Conservation (phyloP, 2,113 vertebrate species). For the Nymphicus hollandicus region DNA sequence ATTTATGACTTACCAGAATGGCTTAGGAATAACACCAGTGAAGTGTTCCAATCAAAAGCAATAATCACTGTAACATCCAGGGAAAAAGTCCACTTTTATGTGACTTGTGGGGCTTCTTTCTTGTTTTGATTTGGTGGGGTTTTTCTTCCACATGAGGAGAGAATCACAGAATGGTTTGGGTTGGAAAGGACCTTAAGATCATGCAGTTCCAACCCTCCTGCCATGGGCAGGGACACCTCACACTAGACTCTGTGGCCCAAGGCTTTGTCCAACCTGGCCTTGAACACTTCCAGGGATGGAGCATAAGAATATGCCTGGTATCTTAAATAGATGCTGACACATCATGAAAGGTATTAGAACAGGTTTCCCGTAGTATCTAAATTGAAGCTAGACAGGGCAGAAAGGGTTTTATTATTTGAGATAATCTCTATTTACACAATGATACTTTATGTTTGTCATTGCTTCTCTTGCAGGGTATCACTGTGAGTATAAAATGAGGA, state of each 20-base stretch:
- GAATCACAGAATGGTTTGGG: background rate
- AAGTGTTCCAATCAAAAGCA: too few relatives aligned
- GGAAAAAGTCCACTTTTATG: background rate
- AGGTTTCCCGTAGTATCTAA: background rate
- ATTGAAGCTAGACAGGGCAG: background rate
- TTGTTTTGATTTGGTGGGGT: background rate
- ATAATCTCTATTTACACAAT: background rate
- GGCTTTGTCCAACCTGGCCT: background rate
- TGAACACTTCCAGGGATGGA: background rate
- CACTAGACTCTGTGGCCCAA: background rate
- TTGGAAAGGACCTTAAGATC: background rate
- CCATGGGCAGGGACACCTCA: background rate
- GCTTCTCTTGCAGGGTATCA: constrained; percentile 83
- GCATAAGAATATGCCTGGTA: background rate
- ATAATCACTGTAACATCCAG: background rate
- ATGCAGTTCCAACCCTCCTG: background rate
- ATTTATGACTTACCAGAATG: background rate
- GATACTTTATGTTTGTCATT: background rate
- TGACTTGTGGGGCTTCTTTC: background rate
- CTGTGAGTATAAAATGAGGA: constrained; percentile 93
- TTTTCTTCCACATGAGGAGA: background rate
- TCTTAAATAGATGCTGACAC: background rate
- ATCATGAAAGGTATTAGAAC: background rate
- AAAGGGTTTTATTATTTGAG: background rate
- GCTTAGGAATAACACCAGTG: background rate